A percentile compares a stretch with the other conserved stretches of the same genome.
Evolutionary conservation across 2,888 invertebrate genomes (phyloP).

Genomic region (Cinara cedri): DNA sequence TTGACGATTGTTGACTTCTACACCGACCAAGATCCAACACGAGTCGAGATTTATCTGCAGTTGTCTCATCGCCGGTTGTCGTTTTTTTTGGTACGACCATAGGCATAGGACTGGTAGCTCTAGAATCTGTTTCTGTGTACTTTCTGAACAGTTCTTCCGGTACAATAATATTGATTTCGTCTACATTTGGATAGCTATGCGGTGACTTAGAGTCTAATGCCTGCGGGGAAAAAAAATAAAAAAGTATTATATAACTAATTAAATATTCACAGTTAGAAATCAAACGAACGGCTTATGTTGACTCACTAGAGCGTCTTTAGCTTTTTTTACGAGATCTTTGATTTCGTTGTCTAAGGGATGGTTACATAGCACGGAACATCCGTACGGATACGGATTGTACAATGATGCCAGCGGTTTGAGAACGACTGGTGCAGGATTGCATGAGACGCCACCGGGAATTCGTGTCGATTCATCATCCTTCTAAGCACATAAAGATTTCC

Average conservation of each 20-base stretch:
- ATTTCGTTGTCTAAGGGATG: constrained; percentile 80
- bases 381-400: constrained; percentile 80
- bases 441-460: constrained; percentile 63
- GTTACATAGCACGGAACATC: constrained; percentile 83
- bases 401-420: constrained; percentile 80
- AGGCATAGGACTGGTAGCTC: constrained; percentile 81
- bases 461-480: constrained; percentile 19
- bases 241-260: neutral
- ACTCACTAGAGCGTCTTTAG: constrained; percentile 74
- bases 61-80: constrained; percentile 60
- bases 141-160: constrained; percentile 65
- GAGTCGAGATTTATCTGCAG: constrained; percentile 70
- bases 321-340: constrained; percentile 73
- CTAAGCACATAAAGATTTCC: no score
- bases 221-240: neutral
- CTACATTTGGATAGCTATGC: constrained; percentile 30
- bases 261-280: neutral
- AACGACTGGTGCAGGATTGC: constrained; percentile 74
- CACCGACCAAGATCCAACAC: constrained; percentile 75
- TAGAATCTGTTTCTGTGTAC: constrained; percentile 84
- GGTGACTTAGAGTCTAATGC: constrained; percentile 36
- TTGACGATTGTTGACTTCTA: constrained; percentile 68
- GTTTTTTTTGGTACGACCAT: constrained; percentile 77
- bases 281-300: neutral
- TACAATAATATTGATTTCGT: constrained; percentile 61